A percentile compares a stretch with the other conserved stretches of the same genome.
These are phyloP conservation scores for Eulithis prunata DNA, from an alignment of 2,888 invertebrate genomes.

Conservation along the genomic window DNA sequence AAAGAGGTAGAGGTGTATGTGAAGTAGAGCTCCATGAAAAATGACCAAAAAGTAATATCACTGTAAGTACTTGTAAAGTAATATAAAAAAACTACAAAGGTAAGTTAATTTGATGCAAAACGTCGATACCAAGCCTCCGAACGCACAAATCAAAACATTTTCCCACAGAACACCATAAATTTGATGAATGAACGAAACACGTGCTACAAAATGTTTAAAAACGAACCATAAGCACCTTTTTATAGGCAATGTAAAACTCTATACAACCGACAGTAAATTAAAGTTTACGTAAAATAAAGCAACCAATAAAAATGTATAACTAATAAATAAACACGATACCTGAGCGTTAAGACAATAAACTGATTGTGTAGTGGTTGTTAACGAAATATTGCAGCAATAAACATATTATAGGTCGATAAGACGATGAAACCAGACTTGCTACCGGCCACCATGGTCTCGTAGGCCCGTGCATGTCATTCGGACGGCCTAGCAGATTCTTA, in stretches of 20 bases:
- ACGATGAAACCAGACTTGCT: constrained; percentile 63
- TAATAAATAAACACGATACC: constrained; percentile 85
- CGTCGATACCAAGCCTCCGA: constrained; percentile 45
- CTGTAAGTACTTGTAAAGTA: no score
- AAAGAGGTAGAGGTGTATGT: no score
- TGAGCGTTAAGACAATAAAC: constrained; percentile 82
- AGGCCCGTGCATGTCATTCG: constrained; percentile 50
- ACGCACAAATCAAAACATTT: constrained; percentile 75
- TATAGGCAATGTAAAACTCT: constrained; percentile 83
- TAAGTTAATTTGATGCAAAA: constrained; percentile 2
- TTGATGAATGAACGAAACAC: constrained; percentile 84
- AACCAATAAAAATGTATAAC: constrained; percentile 84
- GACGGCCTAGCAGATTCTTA: constrained; percentile 66
- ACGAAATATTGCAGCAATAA: constrained; percentile 84
- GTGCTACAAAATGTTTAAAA: constrained; percentile 83
- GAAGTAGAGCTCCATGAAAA: no score
- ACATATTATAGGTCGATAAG: constrained; percentile 81
- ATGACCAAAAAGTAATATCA: no score
- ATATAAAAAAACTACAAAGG: neutral
- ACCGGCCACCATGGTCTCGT: constrained; percentile 35
- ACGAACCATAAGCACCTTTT: constrained; percentile 81
- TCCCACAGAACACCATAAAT: constrained; percentile 82
- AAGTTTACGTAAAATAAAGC: constrained; percentile 84
- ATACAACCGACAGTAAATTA: constrained; percentile 83
- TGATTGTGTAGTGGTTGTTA: constrained; percentile 80